Conservation (phyloP, 2,888 invertebrate species). For the Agapetus fuscipes region DNA sequence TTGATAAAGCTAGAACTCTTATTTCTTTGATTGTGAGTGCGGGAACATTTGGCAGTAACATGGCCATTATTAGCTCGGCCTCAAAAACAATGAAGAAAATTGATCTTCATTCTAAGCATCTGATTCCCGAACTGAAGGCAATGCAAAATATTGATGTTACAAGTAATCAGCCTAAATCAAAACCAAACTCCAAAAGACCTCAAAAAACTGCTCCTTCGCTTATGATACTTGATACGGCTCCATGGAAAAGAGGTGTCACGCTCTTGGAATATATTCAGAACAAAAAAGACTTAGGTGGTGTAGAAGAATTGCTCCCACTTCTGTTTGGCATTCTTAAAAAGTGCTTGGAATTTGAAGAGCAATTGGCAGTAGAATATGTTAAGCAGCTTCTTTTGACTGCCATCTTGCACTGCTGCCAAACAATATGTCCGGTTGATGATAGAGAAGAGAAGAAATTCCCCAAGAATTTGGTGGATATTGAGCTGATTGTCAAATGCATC, state of each 20-base stretch:
- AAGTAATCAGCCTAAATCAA: conserved; percentile 30
- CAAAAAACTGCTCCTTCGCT: conserved; percentile 39
- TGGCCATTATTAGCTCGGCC: conserved; percentile 49
- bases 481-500: conserved; percentile 78
- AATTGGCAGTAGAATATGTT: conserved; percentile 74
- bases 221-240: conserved; percentile 52
- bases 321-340: conserved; percentile 71
- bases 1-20: conserved; percentile 36
- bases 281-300: conserved; percentile 67
- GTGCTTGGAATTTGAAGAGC: conserved; percentile 73
- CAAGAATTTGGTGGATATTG: conserved; percentile 54
- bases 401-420: conserved; percentile 61
- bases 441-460: conserved; percentile 36
- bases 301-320: conserved; percentile 56
- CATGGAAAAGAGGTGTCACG: conserved; percentile 73
- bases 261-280: conserved; percentile 77
- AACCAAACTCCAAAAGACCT: conserved; percentile 31
- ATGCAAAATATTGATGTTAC: conserved; percentile 50
- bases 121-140: conserved; percentile 46
- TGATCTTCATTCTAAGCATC: conserved; percentile 49
- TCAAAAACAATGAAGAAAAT: conserved; percentile 58
- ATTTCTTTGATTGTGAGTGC: conserved; percentile 45
- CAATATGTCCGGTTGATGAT: conserved; percentile 35
- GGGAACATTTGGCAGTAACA: conserved; percentile 48
- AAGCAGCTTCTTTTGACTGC: conserved; percentile 78